phyloP scores from a whole-genome alignment of 2,888 invertebrate genomes.

The Cephonodes hylas region DNA sequence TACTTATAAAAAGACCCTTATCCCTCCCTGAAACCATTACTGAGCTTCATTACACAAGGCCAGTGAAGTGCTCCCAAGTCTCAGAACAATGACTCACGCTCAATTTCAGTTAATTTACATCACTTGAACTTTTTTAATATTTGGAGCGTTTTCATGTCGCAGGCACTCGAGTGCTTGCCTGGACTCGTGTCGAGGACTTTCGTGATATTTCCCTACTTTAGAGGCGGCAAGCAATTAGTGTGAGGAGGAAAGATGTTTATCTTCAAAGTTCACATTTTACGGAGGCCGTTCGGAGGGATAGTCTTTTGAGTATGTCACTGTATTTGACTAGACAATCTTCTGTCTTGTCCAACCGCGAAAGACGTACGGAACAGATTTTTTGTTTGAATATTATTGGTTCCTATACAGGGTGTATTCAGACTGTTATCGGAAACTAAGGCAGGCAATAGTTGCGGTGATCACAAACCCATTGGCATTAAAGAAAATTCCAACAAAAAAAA shows the following conservation, averaged over 20 bases:
- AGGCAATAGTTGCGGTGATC: too few species aligned
- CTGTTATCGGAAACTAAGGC: too few species aligned
- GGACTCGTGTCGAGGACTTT: not conserved
- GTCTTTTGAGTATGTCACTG: too few species aligned
- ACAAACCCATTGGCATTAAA: too few species aligned
- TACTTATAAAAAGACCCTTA: too few species aligned
- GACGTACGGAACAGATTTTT: too few species aligned
- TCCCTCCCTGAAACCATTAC: not conserved
- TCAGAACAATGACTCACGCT: not conserved
- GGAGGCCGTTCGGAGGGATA: not conserved
- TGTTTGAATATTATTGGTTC: too few species aligned
- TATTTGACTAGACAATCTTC: too few species aligned
- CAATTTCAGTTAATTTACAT: constrained; percentile 4
- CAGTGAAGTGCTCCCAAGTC: not conserved
- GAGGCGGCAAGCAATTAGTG: not conserved
- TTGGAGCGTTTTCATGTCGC: not conserved
- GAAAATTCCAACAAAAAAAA: too few species aligned
- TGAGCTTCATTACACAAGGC: not conserved
- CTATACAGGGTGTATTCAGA: too few species aligned
- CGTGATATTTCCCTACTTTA: not conserved
- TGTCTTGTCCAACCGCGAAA: too few species aligned
- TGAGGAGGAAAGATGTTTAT: not conserved
- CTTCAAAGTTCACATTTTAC: not conserved
- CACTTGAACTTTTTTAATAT: not conserved
- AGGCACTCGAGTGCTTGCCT: not conserved